Base-by-base conservation (phyloP, 2,888 invertebrate genomes). In the Cheilosia urbana region DNA sequence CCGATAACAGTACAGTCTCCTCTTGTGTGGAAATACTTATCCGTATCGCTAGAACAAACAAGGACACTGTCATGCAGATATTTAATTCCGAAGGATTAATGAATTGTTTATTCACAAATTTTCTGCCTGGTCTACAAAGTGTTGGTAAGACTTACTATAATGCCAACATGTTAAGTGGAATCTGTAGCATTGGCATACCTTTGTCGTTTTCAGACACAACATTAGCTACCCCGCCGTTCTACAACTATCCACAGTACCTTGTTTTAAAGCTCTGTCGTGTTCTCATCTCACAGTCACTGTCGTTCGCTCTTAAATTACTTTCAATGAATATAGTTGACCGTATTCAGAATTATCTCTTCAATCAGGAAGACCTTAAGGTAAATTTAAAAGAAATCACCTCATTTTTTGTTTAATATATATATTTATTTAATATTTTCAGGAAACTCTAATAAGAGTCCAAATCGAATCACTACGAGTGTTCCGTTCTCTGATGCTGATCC, bases 11-110 rank as follows among this genome's bases (percentile, higher is more conserved):
- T 89, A 95, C 96, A 79, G 95, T 97, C 0, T 94, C 95, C 17
- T 95, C 95, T 87, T 95, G 95, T 65, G 90, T 98, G 62, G 96
- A 97, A 92, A 95, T 98, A 87, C 93, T 98, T 60, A 96, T 95
- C 65, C 94, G 97, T 87, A 91, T 98, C 47, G 94, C 95, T 0
- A 94, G 97, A 89, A 96, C 97, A 91, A 97, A 97, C 9, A 92
- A 94, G 49, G 94, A 95, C 87, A 93, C 94, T 68, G 94, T 96
- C 0, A 91, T 93, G 47, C 94, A 93, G 90, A 94, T 98, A 72
- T 92, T 94, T 15, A 93, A 94, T 57, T 94, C 94, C 87, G 94
- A 95, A 1, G 93, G 95, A 87, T 93, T 98, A 17, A 92, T 98
- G 87, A 92, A 94, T 2, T 92, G 92, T 17, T 93, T 96, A 19